A percentile compares a stretch with the other conserved stretches of the same genome.
These are phyloP conservation scores for Callithrix jacchus DNA, from an alignment of 2,113 vertebrate species.

Conservation along the genomic window DNA sequence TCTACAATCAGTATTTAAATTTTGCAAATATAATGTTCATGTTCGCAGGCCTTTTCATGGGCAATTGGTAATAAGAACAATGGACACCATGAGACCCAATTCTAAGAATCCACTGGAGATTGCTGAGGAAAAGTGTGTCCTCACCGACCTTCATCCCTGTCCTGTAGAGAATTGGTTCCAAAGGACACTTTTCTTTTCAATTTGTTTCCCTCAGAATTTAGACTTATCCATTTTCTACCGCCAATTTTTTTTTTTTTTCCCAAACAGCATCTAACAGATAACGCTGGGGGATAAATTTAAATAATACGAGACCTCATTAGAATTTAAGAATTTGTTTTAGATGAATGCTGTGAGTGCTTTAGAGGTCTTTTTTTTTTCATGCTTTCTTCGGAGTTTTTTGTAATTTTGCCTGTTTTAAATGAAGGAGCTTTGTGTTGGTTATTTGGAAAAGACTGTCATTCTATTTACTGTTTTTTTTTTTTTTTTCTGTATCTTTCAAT, in stretches of 20 bases:
- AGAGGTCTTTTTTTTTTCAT: neutral
- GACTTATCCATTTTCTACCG: neutral
- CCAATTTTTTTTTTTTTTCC: neutral
- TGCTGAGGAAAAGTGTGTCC: neutral
- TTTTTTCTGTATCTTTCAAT: neutral
- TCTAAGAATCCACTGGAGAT: too few relatives aligned
- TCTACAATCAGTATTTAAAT: neutral
- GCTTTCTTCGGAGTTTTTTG: neutral
- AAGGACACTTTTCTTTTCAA: neutral
- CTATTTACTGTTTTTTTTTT: neutral
- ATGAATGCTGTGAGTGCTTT: neutral
- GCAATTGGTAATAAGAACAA: neutral
- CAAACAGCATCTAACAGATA: neutral
- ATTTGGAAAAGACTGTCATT: neutral
- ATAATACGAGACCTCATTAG: neutral
- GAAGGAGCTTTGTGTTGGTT: neutral
- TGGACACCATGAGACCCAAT: accelerated
- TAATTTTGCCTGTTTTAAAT: neutral
- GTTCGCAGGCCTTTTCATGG: neutral
- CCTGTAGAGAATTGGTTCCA: neutral
- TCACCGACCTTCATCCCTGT: neutral
- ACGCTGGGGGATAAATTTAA: neutral
- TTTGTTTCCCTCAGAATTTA: neutral
- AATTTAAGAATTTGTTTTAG: neutral
- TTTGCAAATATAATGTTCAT: neutral